These are phyloP conservation scores for Premnoplex brunnescens DNA, from an alignment of 2,797 vertebrate species.

Conservation along the genomic window DNA sequence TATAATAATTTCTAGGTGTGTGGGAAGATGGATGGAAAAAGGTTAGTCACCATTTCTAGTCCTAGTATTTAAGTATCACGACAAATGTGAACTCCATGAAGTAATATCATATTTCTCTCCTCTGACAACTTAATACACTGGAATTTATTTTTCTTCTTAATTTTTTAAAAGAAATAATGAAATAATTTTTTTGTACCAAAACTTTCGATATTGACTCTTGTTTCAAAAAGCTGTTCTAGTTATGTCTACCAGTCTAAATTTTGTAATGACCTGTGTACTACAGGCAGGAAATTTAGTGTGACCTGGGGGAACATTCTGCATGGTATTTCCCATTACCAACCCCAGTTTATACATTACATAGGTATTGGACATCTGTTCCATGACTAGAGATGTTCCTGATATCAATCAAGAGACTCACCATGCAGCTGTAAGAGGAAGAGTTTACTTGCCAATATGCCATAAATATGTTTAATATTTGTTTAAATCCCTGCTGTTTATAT, in stretches of 20 bases:
- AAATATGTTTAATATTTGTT: background rate
- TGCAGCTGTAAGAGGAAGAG: background rate
- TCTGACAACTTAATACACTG: background rate
- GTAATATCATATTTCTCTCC: background rate
- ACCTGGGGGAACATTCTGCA: background rate
- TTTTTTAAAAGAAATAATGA: background rate
- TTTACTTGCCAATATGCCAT: background rate
- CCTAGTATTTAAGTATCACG: background rate
- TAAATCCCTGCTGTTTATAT: background rate
- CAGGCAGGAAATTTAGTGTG: background rate
- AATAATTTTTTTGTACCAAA: background rate
- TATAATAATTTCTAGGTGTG: background rate
- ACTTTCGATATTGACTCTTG: background rate
- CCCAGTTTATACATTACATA: background rate
- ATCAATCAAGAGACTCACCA: background rate
- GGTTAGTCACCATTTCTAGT: background rate
- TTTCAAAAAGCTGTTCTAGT: background rate
- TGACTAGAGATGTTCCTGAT: background rate
- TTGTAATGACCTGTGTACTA: background rate
- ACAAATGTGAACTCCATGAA: background rate
- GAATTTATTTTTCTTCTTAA: background rate
- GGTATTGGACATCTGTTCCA: background rate
- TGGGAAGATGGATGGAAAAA: background rate
- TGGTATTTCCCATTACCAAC: background rate
- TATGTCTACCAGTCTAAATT: background rate